These are phyloP conservation scores for Cephus nigrinus DNA, from an alignment of 2,888 invertebrate genomes.

Conservation along the genomic window DNA sequence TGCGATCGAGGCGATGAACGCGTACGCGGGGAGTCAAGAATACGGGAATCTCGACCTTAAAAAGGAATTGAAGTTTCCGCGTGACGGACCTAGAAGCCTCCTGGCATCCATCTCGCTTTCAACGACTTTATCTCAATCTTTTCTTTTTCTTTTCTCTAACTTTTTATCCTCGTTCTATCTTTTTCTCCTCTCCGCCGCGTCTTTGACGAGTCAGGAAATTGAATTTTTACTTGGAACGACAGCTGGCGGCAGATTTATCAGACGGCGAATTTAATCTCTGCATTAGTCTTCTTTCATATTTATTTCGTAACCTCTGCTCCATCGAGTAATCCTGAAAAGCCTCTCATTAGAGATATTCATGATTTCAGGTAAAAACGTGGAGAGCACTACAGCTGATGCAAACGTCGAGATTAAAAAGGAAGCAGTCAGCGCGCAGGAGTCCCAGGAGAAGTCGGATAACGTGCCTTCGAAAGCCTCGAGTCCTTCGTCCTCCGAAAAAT, in stretches of 20 bases:
- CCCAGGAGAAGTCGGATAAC: slow-evolving; percentile 47
- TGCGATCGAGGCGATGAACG: not conserved
- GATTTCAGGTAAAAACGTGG: slow-evolving; percentile 49
- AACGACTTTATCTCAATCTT: not conserved
- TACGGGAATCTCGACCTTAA: not conserved
- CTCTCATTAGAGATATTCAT: not conserved
- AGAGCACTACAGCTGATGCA: slow-evolving; percentile 22
- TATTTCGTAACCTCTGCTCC: not conserved
- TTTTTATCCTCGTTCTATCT: not conserved
- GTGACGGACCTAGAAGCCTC: not conserved
- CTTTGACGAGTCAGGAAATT: not conserved
- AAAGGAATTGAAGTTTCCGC: not conserved
- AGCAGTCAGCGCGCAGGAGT: slow-evolving; percentile 29
- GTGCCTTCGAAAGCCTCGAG: slow-evolving; percentile 51
- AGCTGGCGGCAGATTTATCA: not conserved
- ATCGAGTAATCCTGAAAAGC: not conserved
- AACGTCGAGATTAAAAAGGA: slow-evolving; percentile 28
- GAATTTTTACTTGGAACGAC: not conserved
- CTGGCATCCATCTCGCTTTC: not conserved
- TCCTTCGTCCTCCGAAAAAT: slow-evolving; percentile 57
- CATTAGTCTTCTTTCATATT: not conserved
- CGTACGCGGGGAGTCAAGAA: not conserved
- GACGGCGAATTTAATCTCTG: not conserved
- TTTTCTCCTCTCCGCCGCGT: not conserved
- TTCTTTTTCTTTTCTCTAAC: not conserved